Conservation (phyloP, 2,797 vertebrate genomes). For the Tinamus major region DNA sequence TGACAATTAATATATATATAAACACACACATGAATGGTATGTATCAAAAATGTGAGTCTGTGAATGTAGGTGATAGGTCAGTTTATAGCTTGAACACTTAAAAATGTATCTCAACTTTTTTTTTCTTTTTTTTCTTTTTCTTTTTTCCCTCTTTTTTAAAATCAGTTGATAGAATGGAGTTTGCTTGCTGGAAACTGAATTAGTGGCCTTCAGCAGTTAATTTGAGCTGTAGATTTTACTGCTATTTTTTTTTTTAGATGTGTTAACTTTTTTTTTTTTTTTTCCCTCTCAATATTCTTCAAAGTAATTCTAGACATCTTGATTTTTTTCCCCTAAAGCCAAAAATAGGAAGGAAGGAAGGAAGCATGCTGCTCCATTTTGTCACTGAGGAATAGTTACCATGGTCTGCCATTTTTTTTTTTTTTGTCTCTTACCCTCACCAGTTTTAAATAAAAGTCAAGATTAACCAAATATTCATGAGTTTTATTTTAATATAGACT, state of each 20-base stretch:
- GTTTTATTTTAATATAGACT: background rate
- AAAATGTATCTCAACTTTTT: background rate
- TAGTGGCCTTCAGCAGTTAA: constrained; percentile 28
- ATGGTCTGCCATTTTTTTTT: constrained; percentile 39
- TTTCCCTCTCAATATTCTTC: background rate
- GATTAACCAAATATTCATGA: background rate
- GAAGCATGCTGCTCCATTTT: constrained; percentile 59
- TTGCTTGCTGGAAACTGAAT: constrained; percentile 1
- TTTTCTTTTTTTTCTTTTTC: too few species aligned
- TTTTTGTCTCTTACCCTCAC: background rate
- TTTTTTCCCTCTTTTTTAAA: background rate
- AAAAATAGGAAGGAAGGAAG: constrained; percentile 52
- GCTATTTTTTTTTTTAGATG: constrained; percentile 22
- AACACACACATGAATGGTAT: background rate
- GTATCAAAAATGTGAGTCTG: background rate
- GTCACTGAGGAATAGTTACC: background rate
- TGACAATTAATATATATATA: background rate
- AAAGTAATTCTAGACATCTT: constrained; percentile 37
- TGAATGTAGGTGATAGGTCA: background rate
- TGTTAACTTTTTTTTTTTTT: background rate
- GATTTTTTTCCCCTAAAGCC: constrained; percentile 23
- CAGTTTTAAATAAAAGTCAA: background rate
- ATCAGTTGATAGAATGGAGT: constrained; percentile 18
- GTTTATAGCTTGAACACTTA: too few species aligned
- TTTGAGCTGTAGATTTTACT: constrained; percentile 18